Conservation (phyloP, 1,140 invertebrate genomes). For the Bombus impatiens region DNA sequence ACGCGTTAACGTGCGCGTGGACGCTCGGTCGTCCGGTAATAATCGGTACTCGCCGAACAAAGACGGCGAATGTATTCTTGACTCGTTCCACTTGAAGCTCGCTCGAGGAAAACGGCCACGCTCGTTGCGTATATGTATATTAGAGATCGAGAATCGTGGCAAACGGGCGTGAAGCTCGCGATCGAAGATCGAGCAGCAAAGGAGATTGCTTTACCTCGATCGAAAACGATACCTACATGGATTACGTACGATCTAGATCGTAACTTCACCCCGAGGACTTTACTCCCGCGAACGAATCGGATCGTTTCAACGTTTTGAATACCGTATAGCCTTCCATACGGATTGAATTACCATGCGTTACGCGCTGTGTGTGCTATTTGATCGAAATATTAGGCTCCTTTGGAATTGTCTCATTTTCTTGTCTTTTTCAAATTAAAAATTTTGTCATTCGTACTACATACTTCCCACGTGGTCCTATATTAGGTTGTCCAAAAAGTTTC, state of each 20-base stretch:
- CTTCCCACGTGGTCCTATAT: accelerated
- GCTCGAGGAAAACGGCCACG: conserved; percentile 3
- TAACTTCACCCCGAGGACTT: conserved; percentile 67
- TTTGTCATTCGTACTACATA: background rate
- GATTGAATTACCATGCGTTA: conserved; percentile 52
- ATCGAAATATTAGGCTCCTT: background rate
- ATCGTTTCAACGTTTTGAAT: conserved; percentile 36
- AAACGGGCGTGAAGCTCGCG: conserved; percentile 26
- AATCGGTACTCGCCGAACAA: background rate
- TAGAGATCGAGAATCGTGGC: conserved; percentile 27
- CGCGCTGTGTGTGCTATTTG: background rate
- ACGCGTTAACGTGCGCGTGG: conserved; percentile 2
- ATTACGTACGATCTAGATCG: conserved; percentile 51
- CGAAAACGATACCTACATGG: conserved; percentile 61
- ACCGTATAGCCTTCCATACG: background rate
- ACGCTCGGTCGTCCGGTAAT: background rate
- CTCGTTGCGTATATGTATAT: conserved; percentile 23
- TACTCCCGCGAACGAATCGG: conserved; percentile 54
- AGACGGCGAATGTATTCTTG: conserved; percentile 23
- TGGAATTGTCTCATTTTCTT: background rate
- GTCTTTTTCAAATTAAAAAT: background rate
- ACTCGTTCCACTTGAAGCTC: conserved; percentile 35
- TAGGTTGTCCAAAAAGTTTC: too few relatives aligned
- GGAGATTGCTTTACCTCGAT: conserved; percentile 35
- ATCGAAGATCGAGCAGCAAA: conserved; percentile 28